Base-by-base conservation (phyloP, 2,888 invertebrate species). In the Petrolisthes cinctipes region DNA sequence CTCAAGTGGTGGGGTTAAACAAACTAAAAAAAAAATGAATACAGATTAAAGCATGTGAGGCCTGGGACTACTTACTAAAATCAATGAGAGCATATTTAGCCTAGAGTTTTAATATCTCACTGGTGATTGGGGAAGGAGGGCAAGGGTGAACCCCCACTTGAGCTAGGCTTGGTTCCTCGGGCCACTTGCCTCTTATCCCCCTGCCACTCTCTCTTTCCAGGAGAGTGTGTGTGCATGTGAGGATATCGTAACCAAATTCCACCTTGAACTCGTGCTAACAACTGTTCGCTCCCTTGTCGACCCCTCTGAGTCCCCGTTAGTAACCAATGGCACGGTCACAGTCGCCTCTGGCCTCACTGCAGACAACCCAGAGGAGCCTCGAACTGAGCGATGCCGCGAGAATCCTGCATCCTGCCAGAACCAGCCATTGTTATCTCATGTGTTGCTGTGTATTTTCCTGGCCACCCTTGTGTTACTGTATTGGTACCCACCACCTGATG, bases 191-290 rank as follows among this genome's bases (percentile, higher is more conserved):
- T 88, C 87, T 88, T 81, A 88, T 81, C 75, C 84, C 75, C 71
- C 83, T 81, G 83, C 83, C 80, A 76, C 83, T 88, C 83, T 87
- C 87, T 88, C 87, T 88, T 88, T 89, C 84, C 89, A 89, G 89
- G 86, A 84, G 86, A 76, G 84, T 81, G 86, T 89, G 89, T 89
- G 89, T 86, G 86, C 89, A 85, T 89, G 89, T 86, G 89, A 89
- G 80, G 89, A 89, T 89, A 89, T 89, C 86, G 89, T 89, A 84
- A 89, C 89, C 82, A 81, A 86, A 81, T 89, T 89, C 86, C 83
- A 86, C 84, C 89, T 84, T 75, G 89, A 85, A 82, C 89, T 76
- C 71, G 86, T 89, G 89, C 89, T 86, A 82, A 85, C 89, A 83
- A 89, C 89, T 85, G 86, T 89, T 78, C 89, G 82, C 89, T 89